Evolutionary conservation across 2,888 invertebrate genomes (phyloP).

Genomic region (Pocota personata): DNA sequence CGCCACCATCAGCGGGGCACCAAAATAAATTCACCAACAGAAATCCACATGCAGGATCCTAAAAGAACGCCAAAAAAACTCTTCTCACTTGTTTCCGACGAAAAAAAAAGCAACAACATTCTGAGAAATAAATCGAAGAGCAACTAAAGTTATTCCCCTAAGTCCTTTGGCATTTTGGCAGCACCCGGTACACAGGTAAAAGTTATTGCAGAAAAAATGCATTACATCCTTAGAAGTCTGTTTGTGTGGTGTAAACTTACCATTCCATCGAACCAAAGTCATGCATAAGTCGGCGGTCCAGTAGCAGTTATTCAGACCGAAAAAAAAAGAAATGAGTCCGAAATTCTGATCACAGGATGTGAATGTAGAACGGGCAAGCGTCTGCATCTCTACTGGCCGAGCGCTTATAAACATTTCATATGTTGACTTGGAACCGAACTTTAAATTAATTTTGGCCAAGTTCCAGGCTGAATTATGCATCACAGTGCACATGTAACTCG

Average conservation of each 20-base stretch:
- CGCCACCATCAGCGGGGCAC: slow-evolving; percentile 17
- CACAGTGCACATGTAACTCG: slow-evolving; percentile 58
- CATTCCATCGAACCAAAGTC: slow-evolving; percentile 13
- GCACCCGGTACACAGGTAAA: slow-evolving; percentile 35
- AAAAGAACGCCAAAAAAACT: too few relatives aligned
- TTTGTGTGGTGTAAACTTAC: background rate
- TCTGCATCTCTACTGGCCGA: slow-evolving; percentile 10
- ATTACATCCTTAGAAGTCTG: slow-evolving; percentile 20
- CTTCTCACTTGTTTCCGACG: background rate
- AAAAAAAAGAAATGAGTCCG: slow-evolving; percentile 1
- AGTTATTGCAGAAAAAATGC: slow-evolving; percentile 44
- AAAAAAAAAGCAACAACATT: background rate
- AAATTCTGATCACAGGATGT: slow-evolving; percentile 48
- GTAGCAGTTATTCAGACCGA: background rate
- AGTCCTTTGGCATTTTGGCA: slow-evolving; percentile 31
- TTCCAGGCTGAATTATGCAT: slow-evolving; percentile 76
- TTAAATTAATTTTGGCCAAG: slow-evolving; percentile 76
- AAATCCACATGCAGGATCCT: background rate
- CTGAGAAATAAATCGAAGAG: slow-evolving; percentile 17
- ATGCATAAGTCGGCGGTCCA: slow-evolving; percentile 12
- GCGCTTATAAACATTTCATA: slow-evolving; percentile 69
- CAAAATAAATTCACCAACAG: slow-evolving; percentile 10
- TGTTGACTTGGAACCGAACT: slow-evolving; percentile 75
- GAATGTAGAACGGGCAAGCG: slow-evolving; percentile 28
- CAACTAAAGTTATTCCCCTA: slow-evolving; percentile 10